phyloP scores from a whole-genome alignment of 1,140 invertebrate species.

The Atta colombica region DNA sequence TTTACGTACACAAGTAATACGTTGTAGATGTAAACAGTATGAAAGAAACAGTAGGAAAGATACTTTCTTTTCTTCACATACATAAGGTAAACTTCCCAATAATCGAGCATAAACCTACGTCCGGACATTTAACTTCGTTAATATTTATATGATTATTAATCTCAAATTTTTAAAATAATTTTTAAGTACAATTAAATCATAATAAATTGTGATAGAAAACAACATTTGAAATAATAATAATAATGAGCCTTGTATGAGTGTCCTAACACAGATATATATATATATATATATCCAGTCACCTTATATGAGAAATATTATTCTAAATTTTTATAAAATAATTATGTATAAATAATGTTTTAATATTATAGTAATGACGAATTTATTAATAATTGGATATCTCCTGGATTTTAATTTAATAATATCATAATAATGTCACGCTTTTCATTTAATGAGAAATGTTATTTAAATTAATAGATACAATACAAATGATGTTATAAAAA shows the following conservation, averaged over 20 bases:
- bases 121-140: too few species aligned
- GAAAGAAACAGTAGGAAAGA: neutral
- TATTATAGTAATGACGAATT: neutral
- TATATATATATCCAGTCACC: too few species aligned
- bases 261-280: too few species aligned
- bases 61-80: neutral
- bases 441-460: neutral
- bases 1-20: neutral
- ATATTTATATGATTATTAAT: too few species aligned
- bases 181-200: too few species aligned
- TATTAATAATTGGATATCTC: neutral
- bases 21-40: neutral
- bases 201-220: neutral
- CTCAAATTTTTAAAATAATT: too few species aligned
- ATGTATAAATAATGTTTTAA: neutral
- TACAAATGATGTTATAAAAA: neutral
- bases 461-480: slow-evolving; percentile 8
- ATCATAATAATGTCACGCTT: neutral
- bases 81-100: too few species aligned
- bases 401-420: neutral
- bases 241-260: too few species aligned
- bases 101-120: too few species aligned
- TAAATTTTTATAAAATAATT: slow-evolving; percentile 7
- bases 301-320: too few species aligned
- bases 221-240: neutral